Percentiles rank a stretch among this genome's conserved stretches.
These are phyloP conservation scores for Biston betularia DNA, from an alignment of 2,888 invertebrate genomes.

Conservation along the genomic window DNA sequence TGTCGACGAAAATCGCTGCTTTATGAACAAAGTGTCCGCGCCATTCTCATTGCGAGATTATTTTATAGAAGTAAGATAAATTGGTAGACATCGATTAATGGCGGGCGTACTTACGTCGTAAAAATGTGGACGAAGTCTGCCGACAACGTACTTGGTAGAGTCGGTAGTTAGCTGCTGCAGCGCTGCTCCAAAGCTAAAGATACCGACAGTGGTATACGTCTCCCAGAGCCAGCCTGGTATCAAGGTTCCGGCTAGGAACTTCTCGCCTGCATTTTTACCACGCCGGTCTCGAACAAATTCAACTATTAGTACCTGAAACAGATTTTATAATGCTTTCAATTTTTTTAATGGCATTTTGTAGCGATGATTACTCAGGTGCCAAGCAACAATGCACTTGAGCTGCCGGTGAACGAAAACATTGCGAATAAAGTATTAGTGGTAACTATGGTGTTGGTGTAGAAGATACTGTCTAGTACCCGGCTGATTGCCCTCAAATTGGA, in stretches of 20 bases:
- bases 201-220: constrained; percentile 87
- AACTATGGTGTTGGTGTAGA: no score
- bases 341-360: not conserved
- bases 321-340: not conserved
- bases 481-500: no score
- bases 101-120: constrained; percentile 76
- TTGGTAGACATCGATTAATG: no score
- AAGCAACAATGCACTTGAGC: no score
- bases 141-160: constrained; percentile 92
- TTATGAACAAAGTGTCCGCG: no score
- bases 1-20: no score
- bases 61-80: no score
- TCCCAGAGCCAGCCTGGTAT: constrained; percentile 88
- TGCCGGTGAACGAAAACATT: no score
- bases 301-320: constrained; percentile 11
- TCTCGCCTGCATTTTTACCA: constrained; percentile 70
- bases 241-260: constrained; percentile 72
- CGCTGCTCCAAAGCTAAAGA: constrained; percentile 92
- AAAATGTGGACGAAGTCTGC: constrained; percentile 95
- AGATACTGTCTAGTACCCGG: no score
- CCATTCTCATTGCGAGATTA: no score
- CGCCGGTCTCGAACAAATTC: constrained; percentile 66
- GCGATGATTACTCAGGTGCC: no score
- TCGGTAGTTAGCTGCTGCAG: constrained; percentile 92
- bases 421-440: no score